Evolutionary conservation across 1,140 invertebrate genomes (phyloP).

Genomic region (Calliopsis andreniformis): DNA sequence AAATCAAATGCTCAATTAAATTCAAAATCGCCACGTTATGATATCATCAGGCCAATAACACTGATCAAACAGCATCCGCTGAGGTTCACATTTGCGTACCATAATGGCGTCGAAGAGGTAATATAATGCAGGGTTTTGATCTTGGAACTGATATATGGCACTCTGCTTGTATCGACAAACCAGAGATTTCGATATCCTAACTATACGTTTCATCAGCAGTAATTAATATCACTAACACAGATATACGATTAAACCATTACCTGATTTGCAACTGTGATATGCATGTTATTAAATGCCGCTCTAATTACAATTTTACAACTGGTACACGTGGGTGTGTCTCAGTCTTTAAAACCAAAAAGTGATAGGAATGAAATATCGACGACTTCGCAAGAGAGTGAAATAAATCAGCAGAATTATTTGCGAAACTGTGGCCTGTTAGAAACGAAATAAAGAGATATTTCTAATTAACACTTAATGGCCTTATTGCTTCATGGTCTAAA

Average conservation of each 20-base stretch:
- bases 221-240: not conserved
- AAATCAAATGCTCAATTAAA: constrained; percentile 14
- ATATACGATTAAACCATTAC: not conserved
- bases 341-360: too few species aligned
- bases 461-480: too few species aligned
- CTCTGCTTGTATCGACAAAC: not conserved
- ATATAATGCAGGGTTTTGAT: constrained; percentile 3
- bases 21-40: constrained; percentile 12
- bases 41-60: constrained; percentile 1
- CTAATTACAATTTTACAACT: too few species aligned
- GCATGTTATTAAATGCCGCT: not conserved
- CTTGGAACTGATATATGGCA: not conserved
- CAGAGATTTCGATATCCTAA: not conserved
- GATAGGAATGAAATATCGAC: too few species aligned
- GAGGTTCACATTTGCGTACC: not conserved
- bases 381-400: too few species aligned
- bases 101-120: not conserved
- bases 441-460: too few species aligned
- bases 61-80: not conserved
- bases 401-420: too few species aligned
- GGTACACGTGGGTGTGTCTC: too few species aligned
- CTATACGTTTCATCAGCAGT: not conserved
- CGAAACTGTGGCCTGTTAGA: too few species aligned
- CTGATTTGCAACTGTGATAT: not conserved
- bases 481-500: too few species aligned